phyloP scores from a whole-genome alignment of 2,888 invertebrate species.

The Hyppa rectilinea region DNA sequence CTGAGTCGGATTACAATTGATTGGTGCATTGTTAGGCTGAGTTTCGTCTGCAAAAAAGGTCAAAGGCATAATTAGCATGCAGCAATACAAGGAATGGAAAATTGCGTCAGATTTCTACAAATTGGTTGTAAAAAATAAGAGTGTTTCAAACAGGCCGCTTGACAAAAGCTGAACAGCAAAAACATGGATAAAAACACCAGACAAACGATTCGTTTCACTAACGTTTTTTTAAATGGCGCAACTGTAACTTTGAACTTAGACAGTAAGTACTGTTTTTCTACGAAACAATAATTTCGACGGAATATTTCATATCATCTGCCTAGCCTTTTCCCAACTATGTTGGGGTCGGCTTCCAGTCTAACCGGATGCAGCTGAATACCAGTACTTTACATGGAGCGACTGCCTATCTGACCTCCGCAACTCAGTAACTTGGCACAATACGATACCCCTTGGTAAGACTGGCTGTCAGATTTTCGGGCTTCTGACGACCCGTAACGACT shows the following conservation, averaged over 20 bases:
- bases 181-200: neutral
- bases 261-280: neutral
- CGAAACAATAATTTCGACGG: no score
- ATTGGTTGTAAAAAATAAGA: neutral
- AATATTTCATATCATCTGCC: no score
- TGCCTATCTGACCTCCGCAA: no score
- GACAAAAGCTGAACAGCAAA: neutral
- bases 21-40: constrained; percentile 50
- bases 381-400: no score
- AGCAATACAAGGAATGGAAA: neutral
- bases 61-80: neutral
- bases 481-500: no score
- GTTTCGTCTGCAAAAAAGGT: constrained; percentile 17
- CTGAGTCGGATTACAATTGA: constrained; percentile 40
- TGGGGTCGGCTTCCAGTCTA: no score
- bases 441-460: no score
- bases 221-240: neutral
- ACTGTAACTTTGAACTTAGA: neutral
- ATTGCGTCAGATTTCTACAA: constrained; percentile 4
- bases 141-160: neutral
- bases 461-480: no score
- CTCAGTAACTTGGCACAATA: no score
- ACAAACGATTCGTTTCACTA: neutral
- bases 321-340: no score
- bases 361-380: no score